Evolutionary conservation across 2,797 vertebrate species (phyloP).

Genomic region (Artibeus jamaicensis): DNA sequence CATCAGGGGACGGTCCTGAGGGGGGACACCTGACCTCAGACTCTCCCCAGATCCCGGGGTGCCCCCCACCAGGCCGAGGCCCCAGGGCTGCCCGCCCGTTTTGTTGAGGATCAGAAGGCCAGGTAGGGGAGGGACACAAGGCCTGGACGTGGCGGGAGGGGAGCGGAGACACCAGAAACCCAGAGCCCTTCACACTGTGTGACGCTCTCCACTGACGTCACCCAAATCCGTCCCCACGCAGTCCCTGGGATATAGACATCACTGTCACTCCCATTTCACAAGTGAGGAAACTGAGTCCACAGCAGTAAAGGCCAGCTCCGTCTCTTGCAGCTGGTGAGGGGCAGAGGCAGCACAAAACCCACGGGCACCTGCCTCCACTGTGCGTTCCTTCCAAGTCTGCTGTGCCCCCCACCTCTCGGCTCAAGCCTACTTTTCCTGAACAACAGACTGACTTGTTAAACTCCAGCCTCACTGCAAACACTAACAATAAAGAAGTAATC

Average conservation of each 20-base stretch:
- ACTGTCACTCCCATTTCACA: not conserved
- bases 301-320: not conserved
- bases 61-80: not conserved
- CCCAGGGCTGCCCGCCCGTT: not conserved
- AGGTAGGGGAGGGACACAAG: not conserved
- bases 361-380: fast-evolving
- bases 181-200: too few relatives aligned
- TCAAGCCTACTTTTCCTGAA: not conserved
- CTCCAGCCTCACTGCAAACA: not conserved
- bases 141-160: too few relatives aligned
- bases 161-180: not conserved
- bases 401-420: too few relatives aligned
- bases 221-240: fast-evolving
- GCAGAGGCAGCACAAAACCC: not conserved
- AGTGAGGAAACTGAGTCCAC: not conserved
- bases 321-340: not conserved
- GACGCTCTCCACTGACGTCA: fast-evolving
- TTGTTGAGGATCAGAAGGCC: not conserved
- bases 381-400: not conserved
- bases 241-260: not conserved
- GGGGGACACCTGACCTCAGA: not conserved
- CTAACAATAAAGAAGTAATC: not conserved
- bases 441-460: not conserved
- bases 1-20: slow-evolving; percentile 87
- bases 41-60: not conserved